These are phyloP conservation scores for Sphinx pinastri DNA, from an alignment of 2,888 invertebrate species.

Conservation along the genomic window DNA sequence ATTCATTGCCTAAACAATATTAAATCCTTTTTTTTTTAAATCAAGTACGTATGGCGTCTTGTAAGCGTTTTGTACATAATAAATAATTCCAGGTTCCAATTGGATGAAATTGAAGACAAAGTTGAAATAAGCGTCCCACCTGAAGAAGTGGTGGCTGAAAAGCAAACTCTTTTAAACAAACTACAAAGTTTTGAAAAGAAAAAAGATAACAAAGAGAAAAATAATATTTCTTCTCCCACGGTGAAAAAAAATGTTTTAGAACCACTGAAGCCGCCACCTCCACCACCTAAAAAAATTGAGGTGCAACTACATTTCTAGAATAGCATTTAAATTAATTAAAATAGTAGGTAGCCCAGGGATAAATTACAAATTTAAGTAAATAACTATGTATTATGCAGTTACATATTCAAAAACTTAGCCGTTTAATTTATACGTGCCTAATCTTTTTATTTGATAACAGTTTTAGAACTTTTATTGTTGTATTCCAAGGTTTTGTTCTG, in stretches of 20 bases:
- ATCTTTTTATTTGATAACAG: no score
- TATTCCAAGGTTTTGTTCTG: no score
- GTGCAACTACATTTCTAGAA: slow-evolving; percentile 42
- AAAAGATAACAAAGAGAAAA: slow-evolving; percentile 48
- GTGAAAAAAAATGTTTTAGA: slow-evolving; percentile 44
- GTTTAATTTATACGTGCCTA: no score
- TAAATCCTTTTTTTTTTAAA: no score
- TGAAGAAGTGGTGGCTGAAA: slow-evolving; percentile 73
- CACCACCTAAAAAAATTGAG: slow-evolving; percentile 64
- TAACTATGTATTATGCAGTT: no score
- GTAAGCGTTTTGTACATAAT: background rate
- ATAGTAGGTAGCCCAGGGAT: no score
- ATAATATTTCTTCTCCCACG: slow-evolving; percentile 32
- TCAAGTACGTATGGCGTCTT: no score
- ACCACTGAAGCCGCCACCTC: slow-evolving; percentile 43
- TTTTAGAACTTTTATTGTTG: no score
- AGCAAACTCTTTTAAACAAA: slow-evolving; percentile 68
- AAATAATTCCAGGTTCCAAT: slow-evolving; percentile 57
- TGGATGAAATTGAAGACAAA: slow-evolving; percentile 61
- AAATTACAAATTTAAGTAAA: no score
- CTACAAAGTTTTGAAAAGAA: slow-evolving; percentile 70
- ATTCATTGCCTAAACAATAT: no score
- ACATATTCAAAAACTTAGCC: no score
- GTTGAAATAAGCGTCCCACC: slow-evolving; percentile 62
- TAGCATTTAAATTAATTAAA: no score